Evolutionary conservation across 2,797 vertebrate genomes (phyloP), one percentile per base, ranked within the genome.

Genomic region (Amphiprion clarkii): DNA sequence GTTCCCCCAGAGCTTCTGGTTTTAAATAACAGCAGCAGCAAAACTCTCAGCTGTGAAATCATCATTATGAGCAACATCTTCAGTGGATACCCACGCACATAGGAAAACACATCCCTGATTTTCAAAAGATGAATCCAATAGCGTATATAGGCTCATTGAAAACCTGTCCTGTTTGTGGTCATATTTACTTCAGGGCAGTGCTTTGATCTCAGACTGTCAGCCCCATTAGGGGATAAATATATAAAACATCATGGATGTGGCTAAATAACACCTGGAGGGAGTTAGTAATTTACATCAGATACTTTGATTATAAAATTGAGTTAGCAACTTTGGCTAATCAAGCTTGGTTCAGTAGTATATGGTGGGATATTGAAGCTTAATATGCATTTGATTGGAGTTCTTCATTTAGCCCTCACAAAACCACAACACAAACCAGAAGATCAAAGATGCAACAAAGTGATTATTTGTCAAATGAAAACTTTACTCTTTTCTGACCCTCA

Each of bases 1-100:
- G 78, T 81, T 80, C 71, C 56, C 61, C 12, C 36, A 25, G 73
- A 85, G 82, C 70, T 70, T 71, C 56, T 69, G 31, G 54, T 81
- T 89, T 91, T 84, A 87, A 83, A 82, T 86, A 80, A 81, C 74
- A 76, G 76, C 67, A 48, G 69, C 40, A 58, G 53, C 54, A 76
- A 49, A 79, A 61, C 36, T 74, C 65, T 75, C 48, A 72, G 67
- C 74, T 49, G 44, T 58, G 69, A 83, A 21, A 48, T 56, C 49
- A n/a, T 25, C 67, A 78, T 82, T 76, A 81, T 70, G 69, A 87
- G 40, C 33, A 59, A 74, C 74, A 69, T 74, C 16, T 4, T n/a
- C 36, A 33, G 55, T 44, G 51, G 66, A 63, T 59, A 40, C 23
- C 44, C 33, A 73, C 61, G 65, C 23, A 59, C 11, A 52, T n/a